Percentiles rank a stretch among this genome's conserved stretches.
Evolutionary conservation across 92 coral and sea anemone species (phyloP).

Genomic region (Epizoanthus scotinus): DNA sequence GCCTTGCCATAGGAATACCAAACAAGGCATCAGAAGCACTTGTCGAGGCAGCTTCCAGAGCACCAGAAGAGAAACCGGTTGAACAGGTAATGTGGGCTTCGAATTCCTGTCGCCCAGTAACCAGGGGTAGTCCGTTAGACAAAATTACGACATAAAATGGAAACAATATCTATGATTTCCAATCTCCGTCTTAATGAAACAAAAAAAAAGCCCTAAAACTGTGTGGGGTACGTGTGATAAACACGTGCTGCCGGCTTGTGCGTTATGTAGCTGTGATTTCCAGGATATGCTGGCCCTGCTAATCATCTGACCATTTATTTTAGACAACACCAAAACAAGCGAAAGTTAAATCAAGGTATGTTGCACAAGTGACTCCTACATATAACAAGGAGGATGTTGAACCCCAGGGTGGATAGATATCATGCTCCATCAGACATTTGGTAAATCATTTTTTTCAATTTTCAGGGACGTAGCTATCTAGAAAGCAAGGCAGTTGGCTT

Average conservation of each 20-base stretch:
- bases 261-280: not conserved
- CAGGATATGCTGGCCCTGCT: not conserved
- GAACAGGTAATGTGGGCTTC: slow-evolving; percentile 16
- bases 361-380: not conserved
- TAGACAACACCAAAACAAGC: slow-evolving; percentile 18
- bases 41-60: slow-evolving; percentile 62
- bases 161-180: too few relatives aligned
- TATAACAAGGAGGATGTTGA: too few relatives aligned
- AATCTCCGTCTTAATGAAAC: too few relatives aligned
- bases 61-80: slow-evolving; percentile 48
- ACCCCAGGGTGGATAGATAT: too few relatives aligned
- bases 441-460: too few relatives aligned
- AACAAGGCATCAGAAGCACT: slow-evolving; percentile 96
- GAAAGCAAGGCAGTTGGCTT: too few relatives aligned
- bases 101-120: not conserved
- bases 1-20: slow-evolving; percentile 87
- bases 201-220: too few relatives aligned
- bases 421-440: too few relatives aligned
- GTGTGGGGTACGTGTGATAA: too few relatives aligned
- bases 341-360: slow-evolving; percentile 29
- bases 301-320: not conserved
- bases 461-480: too few relatives aligned
- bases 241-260: not conserved
- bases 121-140: too few relatives aligned
- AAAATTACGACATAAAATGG: too few relatives aligned